Evolutionary conservation across 2,113 vertebrate species (phyloP).

Genomic region (Rhadina sibilatrix): DNA sequence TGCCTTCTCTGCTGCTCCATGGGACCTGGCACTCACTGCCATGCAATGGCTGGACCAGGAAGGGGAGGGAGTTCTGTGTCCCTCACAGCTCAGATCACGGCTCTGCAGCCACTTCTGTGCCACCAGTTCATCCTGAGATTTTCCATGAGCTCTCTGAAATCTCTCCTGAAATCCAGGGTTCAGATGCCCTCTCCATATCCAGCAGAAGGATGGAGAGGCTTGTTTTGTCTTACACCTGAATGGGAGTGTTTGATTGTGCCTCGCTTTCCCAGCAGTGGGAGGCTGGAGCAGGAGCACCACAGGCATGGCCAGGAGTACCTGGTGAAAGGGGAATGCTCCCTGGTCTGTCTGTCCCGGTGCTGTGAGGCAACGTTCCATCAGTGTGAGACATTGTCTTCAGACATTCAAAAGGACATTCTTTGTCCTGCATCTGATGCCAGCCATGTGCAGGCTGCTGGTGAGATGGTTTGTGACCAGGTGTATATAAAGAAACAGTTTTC

Average conservation of each 20-base stretch:
- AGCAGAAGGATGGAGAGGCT: neutral
- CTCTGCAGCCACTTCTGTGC: neutral
- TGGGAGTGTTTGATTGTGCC: neutral
- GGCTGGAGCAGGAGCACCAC: neutral
- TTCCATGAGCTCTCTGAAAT: neutral
- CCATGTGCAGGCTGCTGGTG: neutral
- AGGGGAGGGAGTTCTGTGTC: neutral
- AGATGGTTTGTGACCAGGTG: neutral
- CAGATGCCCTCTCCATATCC: neutral
- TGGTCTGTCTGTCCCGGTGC: neutral
- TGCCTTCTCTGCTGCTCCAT: neutral
- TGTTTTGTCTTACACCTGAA: neutral
- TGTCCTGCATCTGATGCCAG: neutral
- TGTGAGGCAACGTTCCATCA: neutral
- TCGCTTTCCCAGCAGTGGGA: neutral
- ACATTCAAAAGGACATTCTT: accelerated
- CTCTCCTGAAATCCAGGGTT: neutral
- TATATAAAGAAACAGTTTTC: neutral
- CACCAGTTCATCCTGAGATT: neutral
- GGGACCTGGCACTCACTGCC: neutral
- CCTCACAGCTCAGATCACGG: neutral
- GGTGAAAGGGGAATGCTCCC: neutral
- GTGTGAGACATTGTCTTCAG: neutral
- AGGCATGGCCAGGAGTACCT: neutral
- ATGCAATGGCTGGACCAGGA: neutral